Percentiles rank a stretch among this genome's conserved stretches.
These are phyloP conservation scores for Callionymus lyra DNA, from an alignment of 2,113 vertebrate genomes.

Conservation along the genomic window DNA sequence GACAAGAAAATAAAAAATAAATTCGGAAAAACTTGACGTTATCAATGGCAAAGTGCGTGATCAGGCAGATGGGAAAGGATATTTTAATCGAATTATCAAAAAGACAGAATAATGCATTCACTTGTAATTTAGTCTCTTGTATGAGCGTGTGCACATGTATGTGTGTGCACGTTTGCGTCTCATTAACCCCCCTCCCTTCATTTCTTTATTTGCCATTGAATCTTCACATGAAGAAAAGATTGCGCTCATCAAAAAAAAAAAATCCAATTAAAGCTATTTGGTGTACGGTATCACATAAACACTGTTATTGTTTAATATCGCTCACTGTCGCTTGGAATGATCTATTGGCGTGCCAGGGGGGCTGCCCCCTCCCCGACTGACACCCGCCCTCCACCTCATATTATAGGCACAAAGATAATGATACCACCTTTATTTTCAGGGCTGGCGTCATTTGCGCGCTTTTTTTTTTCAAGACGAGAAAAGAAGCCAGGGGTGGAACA, in stretches of 20 bases:
- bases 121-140: too few relatives aligned
- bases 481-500: slow-evolving; percentile 42
- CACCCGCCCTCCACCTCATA: slow-evolving; percentile 47
- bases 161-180: slow-evolving; percentile 13
- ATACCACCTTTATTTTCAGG: slow-evolving; percentile 42
- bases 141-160: slow-evolving; percentile 2
- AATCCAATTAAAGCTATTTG: slow-evolving; percentile 71
- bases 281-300: slow-evolving; percentile 48
- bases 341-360: slow-evolving; percentile 68
- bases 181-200: slow-evolving; percentile 12
- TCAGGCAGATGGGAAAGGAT: too few relatives aligned
- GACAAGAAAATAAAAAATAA: too few relatives aligned
- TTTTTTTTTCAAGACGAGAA: slow-evolving; percentile 44
- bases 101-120: too few relatives aligned
- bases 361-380: slow-evolving; percentile 20
- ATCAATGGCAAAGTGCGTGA: too few relatives aligned
- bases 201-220: slow-evolving; percentile 31
- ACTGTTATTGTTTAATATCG: slow-evolving; percentile 67
- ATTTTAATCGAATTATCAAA: too few relatives aligned
- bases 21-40: too few relatives aligned
- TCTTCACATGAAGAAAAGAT: slow-evolving; percentile 39
- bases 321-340: slow-evolving; percentile 72
- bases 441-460: slow-evolving; percentile 18
- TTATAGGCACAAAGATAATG: slow-evolving; percentile 76
- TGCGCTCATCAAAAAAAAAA: slow-evolving; percentile 46